Base-by-base conservation (phyloP, 2,113 vertebrate genomes). In the Marmota flaviventris region DNA sequence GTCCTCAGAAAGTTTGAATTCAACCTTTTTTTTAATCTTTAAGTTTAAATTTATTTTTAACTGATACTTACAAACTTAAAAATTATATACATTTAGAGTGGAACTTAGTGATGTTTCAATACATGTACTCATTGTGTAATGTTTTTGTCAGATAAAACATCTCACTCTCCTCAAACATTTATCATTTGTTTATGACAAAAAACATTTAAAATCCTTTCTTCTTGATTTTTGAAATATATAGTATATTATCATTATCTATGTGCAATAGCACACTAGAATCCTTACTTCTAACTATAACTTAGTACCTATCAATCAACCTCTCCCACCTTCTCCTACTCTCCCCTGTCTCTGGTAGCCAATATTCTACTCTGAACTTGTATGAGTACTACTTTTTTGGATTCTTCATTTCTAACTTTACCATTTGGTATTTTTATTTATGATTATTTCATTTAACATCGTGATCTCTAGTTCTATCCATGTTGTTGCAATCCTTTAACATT, bases 1-100 rank as follows among this genome's bases (percentile, higher is more conserved):
- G 70, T 51, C 16, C 65, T 97, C 34, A 93, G 20, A 82, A 53
- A 91, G 39, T 89, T 93, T 20, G 65, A 96, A 91, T 86, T 4
- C 72, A 83, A 75, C 22, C 4, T 7, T 29, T 42, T n/a, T 20
- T 32, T 45, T 61, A 85, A 13, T 1, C 14, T 42, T 56, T 37
- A 29, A 58, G 14, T 90, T n/a, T 18, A 42, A 77, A 67, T 34
- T 48, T 14, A 45, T 70, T 29, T 73, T 72, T 81, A 81, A 82
- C 17, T 72, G 8, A 61, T 81, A 37, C 12, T 88, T 88, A 63
- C 48, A 61, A 78, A 10, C 12, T 81, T 51, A 87, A 81, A 79
- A 61, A 48, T 45, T 29, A 17, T 11, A 86, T 29, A 70, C 16
- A 27, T 25, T 18, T 87, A 7, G 12, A n/a, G 22, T 58, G 13